phyloP scores from a whole-genome alignment of 1,140 invertebrate species.

The Meloidogyne exigua region DNA sequence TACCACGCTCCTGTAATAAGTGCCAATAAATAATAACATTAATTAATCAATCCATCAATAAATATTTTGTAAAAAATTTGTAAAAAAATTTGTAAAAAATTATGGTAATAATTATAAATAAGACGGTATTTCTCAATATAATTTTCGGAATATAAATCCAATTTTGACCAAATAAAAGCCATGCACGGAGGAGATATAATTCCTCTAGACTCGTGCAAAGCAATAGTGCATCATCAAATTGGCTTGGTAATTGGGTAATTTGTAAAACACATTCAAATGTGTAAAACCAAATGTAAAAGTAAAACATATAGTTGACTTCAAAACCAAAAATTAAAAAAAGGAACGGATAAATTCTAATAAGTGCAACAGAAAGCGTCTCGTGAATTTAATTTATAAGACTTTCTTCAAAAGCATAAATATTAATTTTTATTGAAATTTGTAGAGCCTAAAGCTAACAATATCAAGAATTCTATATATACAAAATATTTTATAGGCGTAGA shows the following conservation, averaged over 20 bases:
- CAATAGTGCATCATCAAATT: constrained; percentile 11
- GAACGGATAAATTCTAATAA: not conserved
- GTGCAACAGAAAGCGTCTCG: not conserved
- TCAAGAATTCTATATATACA: not conserved
- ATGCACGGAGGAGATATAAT: not conserved
- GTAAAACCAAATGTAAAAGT: not conserved
- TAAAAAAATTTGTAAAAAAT: not conserved
- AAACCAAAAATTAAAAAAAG: not conserved
- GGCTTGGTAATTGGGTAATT: constrained; percentile 2
- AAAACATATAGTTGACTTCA: not conserved
- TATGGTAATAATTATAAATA: constrained; percentile 1
- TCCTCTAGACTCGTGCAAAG: not conserved
- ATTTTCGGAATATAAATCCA: not conserved
- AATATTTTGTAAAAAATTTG: not conserved
- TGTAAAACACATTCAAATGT: not conserved
- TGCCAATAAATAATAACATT: not conserved
- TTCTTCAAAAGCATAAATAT: constrained; percentile 5
- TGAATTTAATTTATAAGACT: not conserved
- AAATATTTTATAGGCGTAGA: not conserved
- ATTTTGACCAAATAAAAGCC: not conserved
- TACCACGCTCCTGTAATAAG: not conserved
- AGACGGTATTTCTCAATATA: not conserved
- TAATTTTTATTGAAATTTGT: not conserved
- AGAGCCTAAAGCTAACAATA: not conserved
- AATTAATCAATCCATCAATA: not conserved